Evolutionary conservation across 2,888 invertebrate species (phyloP), one percentile per base, ranked within the genome.

Genomic region (Clistopyga incitator): DNA sequence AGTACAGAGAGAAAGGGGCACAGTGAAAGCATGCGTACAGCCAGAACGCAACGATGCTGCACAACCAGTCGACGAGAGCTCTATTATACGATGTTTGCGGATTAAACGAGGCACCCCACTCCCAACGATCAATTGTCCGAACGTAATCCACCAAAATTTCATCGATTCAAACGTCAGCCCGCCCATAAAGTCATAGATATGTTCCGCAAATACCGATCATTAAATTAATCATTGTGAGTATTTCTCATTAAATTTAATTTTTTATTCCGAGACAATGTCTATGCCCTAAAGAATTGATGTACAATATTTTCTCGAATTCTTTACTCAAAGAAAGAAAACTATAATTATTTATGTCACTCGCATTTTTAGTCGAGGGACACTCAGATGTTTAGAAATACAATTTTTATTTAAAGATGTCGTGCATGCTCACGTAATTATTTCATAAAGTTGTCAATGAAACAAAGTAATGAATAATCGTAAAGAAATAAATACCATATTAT

Each of bases 81-180:
- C 75, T 64, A 74, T 81, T 82, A 78, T 82, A 76, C 68, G 72
- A 82, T 78, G 68, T 85, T 86, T 74, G 81, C 52, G 15, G 65
- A 86, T 86, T 81, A 80, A 81, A 75, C 64, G 78, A 65, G 25
- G 65, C 54, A 67, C 68, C 82, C 82, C 59, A 52, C 64, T 29
- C 71, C 54, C 42, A 34, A 20, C 67, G 79, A 82, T 67, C 84
- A 80, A 81, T 79, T 76, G 78, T 84, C 71, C 72, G 50, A 68
- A 72, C 34, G 59, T 82, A 76, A 80, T 76, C 72, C 65, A 74
- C 72, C 54, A 77, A 74, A 77, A 70, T 78, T 78, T 68, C 68
- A 72, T 78, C 72, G 59, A 82, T 82, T 61, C 68, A 61, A 67
- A 38, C 20, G 68, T 74, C 23, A 45, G 52, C 20, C 34, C 47